Conservation (phyloP, 1,140 invertebrate genomes). For the Asbolus verrucosus region DNA sequence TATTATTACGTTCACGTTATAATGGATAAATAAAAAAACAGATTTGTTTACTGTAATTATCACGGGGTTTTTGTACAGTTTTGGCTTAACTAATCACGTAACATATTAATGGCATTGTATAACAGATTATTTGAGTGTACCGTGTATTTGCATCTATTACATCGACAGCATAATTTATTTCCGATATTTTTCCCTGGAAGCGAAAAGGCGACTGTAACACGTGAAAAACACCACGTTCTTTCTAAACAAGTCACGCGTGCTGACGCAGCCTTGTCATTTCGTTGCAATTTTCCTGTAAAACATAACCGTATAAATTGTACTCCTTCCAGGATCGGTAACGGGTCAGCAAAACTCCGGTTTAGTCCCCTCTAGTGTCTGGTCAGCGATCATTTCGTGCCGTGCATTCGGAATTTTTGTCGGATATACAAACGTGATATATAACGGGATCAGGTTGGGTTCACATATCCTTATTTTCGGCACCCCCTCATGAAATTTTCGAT, state of each 20-base stretch:
- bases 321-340: constrained; percentile 34
- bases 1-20: too few relatives aligned
- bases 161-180: not conserved
- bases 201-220: not conserved
- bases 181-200: not conserved
- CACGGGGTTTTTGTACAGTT: too few relatives aligned
- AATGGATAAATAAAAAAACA: too few relatives aligned
- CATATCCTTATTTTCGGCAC: not conserved
- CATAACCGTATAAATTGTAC: constrained; percentile 47
- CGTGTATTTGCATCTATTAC: too few relatives aligned
- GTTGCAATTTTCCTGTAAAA: constrained; percentile 48
- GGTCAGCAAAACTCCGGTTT: constrained; percentile 42
- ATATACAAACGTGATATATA: constrained; percentile 23
- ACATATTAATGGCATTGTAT: too few relatives aligned
- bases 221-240: constrained; percentile 23
- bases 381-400: constrained; percentile 31
- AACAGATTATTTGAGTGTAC: too few relatives aligned
- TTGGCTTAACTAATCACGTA: too few relatives aligned
- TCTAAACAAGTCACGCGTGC: constrained; percentile 45
- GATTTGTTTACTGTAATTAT: too few relatives aligned
- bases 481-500: too few relatives aligned
- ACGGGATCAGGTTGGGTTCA: constrained; percentile 13
- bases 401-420: constrained; percentile 28
- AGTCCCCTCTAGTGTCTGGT: constrained; percentile 36
- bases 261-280: constrained; percentile 46